A percentile compares a stretch with the other conserved stretches of the same genome.
Evolutionary conservation across 2,888 invertebrate species (phyloP).

Genomic region (Bombylius discolor): DNA sequence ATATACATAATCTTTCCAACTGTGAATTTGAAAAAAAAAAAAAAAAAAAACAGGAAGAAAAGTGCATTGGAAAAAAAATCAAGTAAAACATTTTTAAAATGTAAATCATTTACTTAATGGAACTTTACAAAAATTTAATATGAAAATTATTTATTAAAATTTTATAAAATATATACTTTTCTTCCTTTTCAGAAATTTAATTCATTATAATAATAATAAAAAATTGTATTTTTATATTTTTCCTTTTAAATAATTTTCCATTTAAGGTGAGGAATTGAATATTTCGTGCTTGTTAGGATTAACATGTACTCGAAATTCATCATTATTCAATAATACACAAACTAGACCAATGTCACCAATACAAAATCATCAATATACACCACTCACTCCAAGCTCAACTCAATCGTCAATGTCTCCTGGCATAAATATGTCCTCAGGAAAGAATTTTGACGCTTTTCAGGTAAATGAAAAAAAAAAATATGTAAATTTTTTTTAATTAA

Average conservation of each 20-base stretch:
- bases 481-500: too few species aligned
- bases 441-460: conserved; percentile 33
- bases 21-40: too few species aligned
- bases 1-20: too few species aligned
- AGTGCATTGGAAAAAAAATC: too few species aligned
- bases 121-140: too few species aligned
- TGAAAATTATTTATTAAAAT: too few species aligned
- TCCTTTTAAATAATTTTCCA: neutral
- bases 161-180: too few species aligned
- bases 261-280: conserved; percentile 26
- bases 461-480: conserved; percentile 18
- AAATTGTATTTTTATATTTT: neutral
- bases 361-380: conserved; percentile 21
- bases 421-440: conserved; percentile 20
- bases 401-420: conserved; percentile 32
- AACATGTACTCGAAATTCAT: conserved; percentile 16
- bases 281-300: conserved; percentile 30
- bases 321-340: conserved; percentile 9
- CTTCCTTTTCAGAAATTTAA: too few species aligned
- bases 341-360: conserved; percentile 13
- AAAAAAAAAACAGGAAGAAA: too few species aligned
- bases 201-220: too few species aligned
- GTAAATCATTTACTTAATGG: too few species aligned
- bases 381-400: conserved; percentile 32
- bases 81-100: too few species aligned